Percentiles rank a stretch among this genome's conserved stretches.
Conservation (phyloP, 2,888 invertebrate genomes). For the Orgyia antiqua region DNA sequence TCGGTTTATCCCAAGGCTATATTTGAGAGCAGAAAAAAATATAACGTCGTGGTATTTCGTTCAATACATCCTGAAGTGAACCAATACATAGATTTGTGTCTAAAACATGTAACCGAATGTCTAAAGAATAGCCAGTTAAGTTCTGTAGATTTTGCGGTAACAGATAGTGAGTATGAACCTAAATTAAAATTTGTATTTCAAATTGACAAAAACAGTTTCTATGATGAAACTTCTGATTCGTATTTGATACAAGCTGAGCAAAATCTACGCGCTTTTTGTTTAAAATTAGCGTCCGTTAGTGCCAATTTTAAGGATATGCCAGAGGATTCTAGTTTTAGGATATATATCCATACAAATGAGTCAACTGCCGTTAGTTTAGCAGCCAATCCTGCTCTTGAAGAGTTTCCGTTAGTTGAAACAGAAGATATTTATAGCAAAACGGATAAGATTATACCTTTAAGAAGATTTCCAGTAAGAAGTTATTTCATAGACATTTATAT, state of each 20-base stretch:
- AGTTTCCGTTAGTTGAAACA: slow-evolving; percentile 60
- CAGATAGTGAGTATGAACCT: slow-evolving; percentile 40
- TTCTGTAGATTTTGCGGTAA: slow-evolving; percentile 71
- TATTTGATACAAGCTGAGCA: slow-evolving; percentile 81
- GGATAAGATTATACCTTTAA: slow-evolving; percentile 49
- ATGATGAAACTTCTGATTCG: slow-evolving; percentile 68
- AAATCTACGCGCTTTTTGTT: slow-evolving; percentile 77
- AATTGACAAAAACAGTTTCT: slow-evolving; percentile 37
- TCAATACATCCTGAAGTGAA: slow-evolving; percentile 82
- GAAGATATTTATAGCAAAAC: slow-evolving; percentile 32
- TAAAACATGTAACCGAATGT: slow-evolving; percentile 71
- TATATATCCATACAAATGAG: slow-evolving; percentile 79
- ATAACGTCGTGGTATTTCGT: slow-evolving; percentile 78
- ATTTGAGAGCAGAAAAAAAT: slow-evolving; percentile 80
- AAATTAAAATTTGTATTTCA: slow-evolving; percentile 56
- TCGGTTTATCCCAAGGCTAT: slow-evolving; percentile 81
- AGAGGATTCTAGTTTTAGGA: slow-evolving; percentile 77
- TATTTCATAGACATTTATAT: slow-evolving; percentile 52
- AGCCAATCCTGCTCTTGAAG: slow-evolving; percentile 70
- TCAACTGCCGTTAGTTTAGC: slow-evolving; percentile 74
- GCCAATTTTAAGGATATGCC: slow-evolving; percentile 69
- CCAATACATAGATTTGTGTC: slow-evolving; percentile 77
- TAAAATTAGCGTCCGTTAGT: slow-evolving; percentile 73
- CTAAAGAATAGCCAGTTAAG: slow-evolving; percentile 67
- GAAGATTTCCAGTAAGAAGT: slow-evolving; percentile 48